These are phyloP conservation scores for Drosophila ironensis DNA, from an alignment of 1,140 invertebrate genomes.

Conservation along the genomic window DNA sequence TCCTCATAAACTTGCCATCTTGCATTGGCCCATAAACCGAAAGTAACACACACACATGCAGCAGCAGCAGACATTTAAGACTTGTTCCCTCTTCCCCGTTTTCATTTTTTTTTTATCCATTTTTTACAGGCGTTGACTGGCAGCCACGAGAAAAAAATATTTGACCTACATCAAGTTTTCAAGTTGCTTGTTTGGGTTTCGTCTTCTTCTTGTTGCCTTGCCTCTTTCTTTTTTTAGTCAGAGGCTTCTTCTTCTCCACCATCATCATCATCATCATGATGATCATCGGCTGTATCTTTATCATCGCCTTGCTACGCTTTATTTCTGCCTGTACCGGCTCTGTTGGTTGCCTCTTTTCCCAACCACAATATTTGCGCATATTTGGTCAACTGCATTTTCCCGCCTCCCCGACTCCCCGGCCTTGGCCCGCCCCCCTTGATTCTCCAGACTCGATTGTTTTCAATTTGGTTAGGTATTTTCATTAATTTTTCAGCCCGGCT, in stretches of 20 bases:
- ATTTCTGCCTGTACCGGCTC: conserved; percentile 45
- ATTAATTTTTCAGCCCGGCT: conserved; percentile 78
- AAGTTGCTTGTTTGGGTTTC: conserved; percentile 76
- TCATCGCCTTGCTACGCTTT: conserved; percentile 38
- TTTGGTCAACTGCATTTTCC: conserved; percentile 76
- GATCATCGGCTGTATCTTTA: conserved; percentile 14
- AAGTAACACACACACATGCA: conserved; percentile 51
- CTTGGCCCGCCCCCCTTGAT: neutral
- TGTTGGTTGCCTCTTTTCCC: conserved; percentile 24
- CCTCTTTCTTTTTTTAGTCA: conserved; percentile 43
- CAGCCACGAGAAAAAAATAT: conserved; percentile 52
- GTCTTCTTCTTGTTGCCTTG: conserved; percentile 28
- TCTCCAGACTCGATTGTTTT: conserved; percentile 65
- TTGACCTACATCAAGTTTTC: conserved; percentile 81
- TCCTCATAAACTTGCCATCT: conserved; percentile 66
- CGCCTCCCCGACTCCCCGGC: conserved; percentile 1
- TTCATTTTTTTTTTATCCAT: neutral
- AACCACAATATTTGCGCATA: conserved; percentile 79
- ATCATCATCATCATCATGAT: conserved; percentile 23
- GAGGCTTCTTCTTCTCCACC: conserved; percentile 35
- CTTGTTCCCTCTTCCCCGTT: conserved; percentile 22
- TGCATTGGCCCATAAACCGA: conserved; percentile 74
- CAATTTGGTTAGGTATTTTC: conserved; percentile 73
- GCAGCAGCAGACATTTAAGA: conserved; percentile 46
- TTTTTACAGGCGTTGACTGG: conserved; percentile 46